Evolutionary conservation across 2,113 vertebrate species (phyloP).

Genomic region (Serinus canaria): DNA sequence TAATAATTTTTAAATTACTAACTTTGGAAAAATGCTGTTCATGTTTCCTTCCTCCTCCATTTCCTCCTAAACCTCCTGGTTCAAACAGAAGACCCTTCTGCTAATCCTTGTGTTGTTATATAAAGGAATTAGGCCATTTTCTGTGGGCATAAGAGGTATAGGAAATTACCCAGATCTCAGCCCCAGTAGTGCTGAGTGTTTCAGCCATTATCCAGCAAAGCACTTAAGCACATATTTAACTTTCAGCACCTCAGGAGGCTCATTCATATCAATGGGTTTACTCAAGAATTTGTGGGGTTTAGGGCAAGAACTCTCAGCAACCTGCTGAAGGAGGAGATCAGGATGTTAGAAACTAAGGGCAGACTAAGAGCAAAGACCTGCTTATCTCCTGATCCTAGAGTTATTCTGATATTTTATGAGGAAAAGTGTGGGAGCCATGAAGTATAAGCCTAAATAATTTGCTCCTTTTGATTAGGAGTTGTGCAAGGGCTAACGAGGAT

Average conservation of each 20-base stretch:
- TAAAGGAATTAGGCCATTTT: background rate
- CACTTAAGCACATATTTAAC: background rate
- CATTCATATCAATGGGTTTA: background rate
- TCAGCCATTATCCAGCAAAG: background rate
- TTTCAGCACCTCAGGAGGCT: background rate
- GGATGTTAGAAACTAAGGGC: background rate
- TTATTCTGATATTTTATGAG: background rate
- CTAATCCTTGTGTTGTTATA: background rate
- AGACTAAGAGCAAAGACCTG: background rate
- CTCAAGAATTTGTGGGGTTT: background rate
- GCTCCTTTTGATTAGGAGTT: background rate
- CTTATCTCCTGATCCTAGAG: background rate
- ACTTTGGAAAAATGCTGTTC: background rate
- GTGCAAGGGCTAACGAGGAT: background rate
- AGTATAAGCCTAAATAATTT: background rate
- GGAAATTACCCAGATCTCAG: background rate
- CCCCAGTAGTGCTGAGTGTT: background rate
- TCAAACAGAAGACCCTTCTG: background rate
- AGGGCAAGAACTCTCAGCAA: background rate
- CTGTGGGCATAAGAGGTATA: background rate
- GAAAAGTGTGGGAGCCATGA: background rate
- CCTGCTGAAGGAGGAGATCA: background rate
- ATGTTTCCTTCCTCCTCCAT: background rate
- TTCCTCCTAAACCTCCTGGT: background rate
- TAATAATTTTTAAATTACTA: background rate